phyloP scores from a whole-genome alignment of 2,797 vertebrate genomes.

The Poecilia gillii region DNA sequence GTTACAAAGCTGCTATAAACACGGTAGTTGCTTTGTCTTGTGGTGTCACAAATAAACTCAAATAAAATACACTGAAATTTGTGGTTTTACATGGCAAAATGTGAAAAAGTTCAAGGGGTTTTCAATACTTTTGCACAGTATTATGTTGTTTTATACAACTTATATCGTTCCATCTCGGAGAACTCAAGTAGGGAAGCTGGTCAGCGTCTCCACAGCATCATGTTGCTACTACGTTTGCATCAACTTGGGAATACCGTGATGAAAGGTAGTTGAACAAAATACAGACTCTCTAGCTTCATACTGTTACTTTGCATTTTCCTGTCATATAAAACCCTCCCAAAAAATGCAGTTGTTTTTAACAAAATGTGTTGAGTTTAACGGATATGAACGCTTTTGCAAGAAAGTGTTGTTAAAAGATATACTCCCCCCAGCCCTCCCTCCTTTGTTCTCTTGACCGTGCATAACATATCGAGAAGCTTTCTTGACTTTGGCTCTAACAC shows the following conservation, averaged over 20 bases:
- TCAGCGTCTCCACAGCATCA: not conserved
- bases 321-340: slow-evolving; percentile 27
- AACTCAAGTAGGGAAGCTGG: not conserved
- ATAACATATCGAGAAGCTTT: slow-evolving; percentile 66
- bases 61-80: not conserved
- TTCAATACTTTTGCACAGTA: not conserved
- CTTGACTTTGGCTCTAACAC: slow-evolving; percentile 74
- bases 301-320: slow-evolving; percentile 8
- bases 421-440: too few species aligned
- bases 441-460: slow-evolving; percentile 50
- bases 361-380: not conserved
- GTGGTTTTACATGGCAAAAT: not conserved
- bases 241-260: not conserved
- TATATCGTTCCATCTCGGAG: not conserved
- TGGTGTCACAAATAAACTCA: not conserved
- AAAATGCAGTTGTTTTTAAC: not conserved
- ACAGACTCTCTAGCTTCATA: not conserved
- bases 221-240: not conserved
- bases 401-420: slow-evolving; percentile 48
- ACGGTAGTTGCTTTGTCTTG: not conserved
- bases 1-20: not conserved
- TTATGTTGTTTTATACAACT: not conserved
- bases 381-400: slow-evolving; percentile 26
- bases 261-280: not conserved
- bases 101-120: not conserved